Conservation (phyloP, 1,140 invertebrate species). For the Tigriopus japonicus region DNA sequence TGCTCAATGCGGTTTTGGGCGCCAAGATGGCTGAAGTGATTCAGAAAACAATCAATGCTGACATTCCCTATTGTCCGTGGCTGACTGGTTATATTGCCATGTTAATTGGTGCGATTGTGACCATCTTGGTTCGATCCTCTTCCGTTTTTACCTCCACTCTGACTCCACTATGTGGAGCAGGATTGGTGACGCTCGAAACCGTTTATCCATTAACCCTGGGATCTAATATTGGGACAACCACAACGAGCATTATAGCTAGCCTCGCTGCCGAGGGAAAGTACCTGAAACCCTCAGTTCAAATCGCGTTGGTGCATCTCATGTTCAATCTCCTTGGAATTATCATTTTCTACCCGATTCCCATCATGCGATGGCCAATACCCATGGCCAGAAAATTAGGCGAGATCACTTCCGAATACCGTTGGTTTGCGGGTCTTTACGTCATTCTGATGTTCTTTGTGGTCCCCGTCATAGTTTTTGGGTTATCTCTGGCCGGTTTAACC, state of each 20-base stretch:
- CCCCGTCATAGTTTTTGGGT: constrained; percentile 26
- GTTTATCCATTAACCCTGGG: constrained; percentile 37
- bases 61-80: constrained; percentile 27
- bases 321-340: constrained; percentile 36
- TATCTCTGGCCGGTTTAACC: constrained; percentile 19
- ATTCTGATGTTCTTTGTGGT: constrained; percentile 31
- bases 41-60: constrained; percentile 33
- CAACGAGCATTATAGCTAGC: constrained; percentile 29
- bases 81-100: constrained; percentile 34
- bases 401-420: constrained; percentile 30
- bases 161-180: constrained; percentile 37
- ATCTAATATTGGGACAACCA: constrained; percentile 37
- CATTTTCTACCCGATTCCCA: constrained; percentile 34
- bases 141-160: constrained; percentile 38
- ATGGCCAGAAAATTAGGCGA: constrained; percentile 30
- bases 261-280: constrained; percentile 26
- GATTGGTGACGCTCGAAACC: constrained; percentile 32
- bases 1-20: constrained; percentile 27
- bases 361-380: constrained; percentile 30
- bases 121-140: constrained; percentile 35
- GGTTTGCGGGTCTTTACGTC: constrained; percentile 34
- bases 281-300: constrained; percentile 27
- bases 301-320: constrained; percentile 35
- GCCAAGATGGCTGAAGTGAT: constrained; percentile 29
- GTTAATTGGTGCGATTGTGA: constrained; percentile 31